Percentiles rank a stretch among this genome's conserved stretches.
Conservation (phyloP, 2,113 vertebrate species). For the Ptilonorhynchus violaceus region DNA sequence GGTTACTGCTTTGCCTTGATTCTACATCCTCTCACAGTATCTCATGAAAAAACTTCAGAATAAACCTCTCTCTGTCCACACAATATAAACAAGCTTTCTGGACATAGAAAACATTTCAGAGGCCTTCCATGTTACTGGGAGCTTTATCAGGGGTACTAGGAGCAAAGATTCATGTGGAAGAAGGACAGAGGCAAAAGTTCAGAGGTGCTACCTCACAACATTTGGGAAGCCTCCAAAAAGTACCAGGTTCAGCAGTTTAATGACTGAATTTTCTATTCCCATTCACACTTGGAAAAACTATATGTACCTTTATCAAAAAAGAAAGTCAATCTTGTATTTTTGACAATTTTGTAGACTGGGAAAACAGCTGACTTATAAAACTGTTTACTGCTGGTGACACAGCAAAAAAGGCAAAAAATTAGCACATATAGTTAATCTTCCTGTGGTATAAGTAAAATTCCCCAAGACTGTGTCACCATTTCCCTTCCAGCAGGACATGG, state of each 20-base stretch:
- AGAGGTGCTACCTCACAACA: not conserved
- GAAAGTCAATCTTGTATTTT: not conserved
- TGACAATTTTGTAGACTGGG: not conserved
- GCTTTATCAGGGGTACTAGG: not conserved
- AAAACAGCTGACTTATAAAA: not conserved
- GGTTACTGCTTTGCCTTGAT: not conserved
- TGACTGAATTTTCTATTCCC: not conserved
- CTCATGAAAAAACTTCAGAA: not conserved
- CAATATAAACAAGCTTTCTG: not conserved
- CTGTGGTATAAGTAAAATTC: not conserved
- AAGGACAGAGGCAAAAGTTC: not conserved
- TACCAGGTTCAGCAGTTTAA: not conserved
- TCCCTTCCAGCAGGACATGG: not conserved
- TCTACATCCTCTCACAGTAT: not conserved
- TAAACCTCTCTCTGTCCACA: not conserved
- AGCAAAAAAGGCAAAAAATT: not conserved
- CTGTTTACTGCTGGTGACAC: not conserved
- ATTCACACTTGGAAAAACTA: not conserved
- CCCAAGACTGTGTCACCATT: not conserved
- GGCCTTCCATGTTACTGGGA: not conserved
- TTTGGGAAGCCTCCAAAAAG: not conserved
- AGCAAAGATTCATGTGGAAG: not conserved
- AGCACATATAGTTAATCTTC: not conserved
- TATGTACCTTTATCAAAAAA: rapidly evolving
- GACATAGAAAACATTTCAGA: not conserved